A percentile compares a stretch with the other conserved stretches of the same genome.
These are phyloP conservation scores for Columba livia DNA, from an alignment of 2,113 vertebrate species.

Conservation along the genomic window DNA sequence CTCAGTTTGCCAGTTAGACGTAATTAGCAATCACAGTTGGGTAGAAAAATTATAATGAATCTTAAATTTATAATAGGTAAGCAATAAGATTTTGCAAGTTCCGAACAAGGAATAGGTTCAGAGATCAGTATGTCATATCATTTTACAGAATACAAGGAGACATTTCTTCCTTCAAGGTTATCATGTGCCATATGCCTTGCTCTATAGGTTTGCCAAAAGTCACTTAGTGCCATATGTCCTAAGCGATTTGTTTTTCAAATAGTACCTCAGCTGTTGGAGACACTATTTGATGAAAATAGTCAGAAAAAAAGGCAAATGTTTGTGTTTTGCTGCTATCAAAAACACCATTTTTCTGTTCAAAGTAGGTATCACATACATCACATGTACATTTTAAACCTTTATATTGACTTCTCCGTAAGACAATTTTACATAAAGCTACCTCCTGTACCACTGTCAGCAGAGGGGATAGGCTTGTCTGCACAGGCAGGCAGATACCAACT, in stretches of 20 bases:
- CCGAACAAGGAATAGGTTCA: not conserved
- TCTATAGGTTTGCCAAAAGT: constrained; percentile 51
- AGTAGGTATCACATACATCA: not conserved
- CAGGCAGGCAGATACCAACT: not conserved
- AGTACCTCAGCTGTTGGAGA: not conserved
- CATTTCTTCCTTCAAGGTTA: constrained; percentile 48
- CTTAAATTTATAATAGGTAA: not conserved
- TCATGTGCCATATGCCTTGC: constrained; percentile 32
- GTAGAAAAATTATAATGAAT: not conserved
- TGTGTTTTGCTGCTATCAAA: not conserved
- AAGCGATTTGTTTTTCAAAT: not conserved
- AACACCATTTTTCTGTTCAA: not conserved
- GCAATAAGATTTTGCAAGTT: not conserved
- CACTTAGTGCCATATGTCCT: constrained; percentile 50
- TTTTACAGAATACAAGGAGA: constrained; percentile 13
- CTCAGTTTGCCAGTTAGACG: not conserved
- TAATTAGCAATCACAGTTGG: not conserved
- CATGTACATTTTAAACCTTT: not conserved
- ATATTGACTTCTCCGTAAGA: not conserved
- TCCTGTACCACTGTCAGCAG: not conserved
- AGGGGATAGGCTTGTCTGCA: not conserved
- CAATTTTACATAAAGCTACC: not conserved
- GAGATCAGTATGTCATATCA: not conserved
- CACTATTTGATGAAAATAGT: not conserved
- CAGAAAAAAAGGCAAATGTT: not conserved